Evolutionary conservation across 2,113 vertebrate species (phyloP).

Genomic region (Chiloscyllium plagiosum): DNA sequence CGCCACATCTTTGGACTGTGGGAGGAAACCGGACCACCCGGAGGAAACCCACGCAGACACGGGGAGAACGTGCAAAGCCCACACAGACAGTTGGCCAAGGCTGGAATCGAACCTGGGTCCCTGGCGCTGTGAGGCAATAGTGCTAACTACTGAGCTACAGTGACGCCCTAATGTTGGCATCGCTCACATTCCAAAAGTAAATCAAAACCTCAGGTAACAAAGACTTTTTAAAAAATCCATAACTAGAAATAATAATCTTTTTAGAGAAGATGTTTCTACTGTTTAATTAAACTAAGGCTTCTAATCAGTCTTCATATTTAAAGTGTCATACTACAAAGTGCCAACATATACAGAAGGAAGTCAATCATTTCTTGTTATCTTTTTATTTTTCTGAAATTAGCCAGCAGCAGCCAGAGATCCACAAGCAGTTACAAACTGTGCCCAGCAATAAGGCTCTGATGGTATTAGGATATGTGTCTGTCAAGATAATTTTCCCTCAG

Average conservation of each 20-base stretch:
- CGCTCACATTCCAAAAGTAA: neutral
- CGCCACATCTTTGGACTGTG: too few species aligned
- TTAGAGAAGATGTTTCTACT: neutral
- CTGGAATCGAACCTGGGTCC: too few species aligned
- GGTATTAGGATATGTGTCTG: neutral
- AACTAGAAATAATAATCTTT: too few species aligned
- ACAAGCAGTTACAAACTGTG: neutral
- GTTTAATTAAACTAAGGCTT: neutral
- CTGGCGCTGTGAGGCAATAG: too few species aligned
- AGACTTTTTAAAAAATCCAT: neutral
- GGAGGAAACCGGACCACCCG: too few species aligned
- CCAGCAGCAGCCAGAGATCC: neutral
- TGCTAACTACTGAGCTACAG: too few species aligned
- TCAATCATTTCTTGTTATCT: neutral
- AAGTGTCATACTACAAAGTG: neutral
- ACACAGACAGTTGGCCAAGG: too few species aligned
- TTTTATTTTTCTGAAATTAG: neutral
- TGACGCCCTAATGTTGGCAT: neutral
- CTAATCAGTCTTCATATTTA: neutral
- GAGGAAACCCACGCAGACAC: too few species aligned
- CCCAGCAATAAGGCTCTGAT: neutral
- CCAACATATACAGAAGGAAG: neutral
- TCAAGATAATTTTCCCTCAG: neutral
- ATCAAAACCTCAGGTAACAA: neutral
- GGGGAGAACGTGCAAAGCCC: too few species aligned